Evolutionary conservation across 2,797 vertebrate genomes (phyloP).

Genomic region (Sciaenops ocellatus): DNA sequence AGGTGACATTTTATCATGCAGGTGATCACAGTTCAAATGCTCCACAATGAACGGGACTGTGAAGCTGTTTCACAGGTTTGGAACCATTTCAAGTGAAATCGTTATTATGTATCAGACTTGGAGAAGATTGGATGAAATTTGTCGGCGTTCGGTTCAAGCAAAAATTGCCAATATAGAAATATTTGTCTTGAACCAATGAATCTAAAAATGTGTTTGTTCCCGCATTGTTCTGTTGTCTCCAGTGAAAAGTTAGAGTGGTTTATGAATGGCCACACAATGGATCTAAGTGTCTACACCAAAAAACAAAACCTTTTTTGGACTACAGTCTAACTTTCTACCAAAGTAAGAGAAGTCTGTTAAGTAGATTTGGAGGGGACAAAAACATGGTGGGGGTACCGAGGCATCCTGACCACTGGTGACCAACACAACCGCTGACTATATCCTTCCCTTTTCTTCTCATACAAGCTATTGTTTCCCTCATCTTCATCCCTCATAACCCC

Average conservation of each 20-base stretch:
- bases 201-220: neutral
- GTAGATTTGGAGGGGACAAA: slow-evolving; percentile 33
- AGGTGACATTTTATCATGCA: too few species aligned
- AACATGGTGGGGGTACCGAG: slow-evolving; percentile 39
- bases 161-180: neutral
- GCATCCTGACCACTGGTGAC: slow-evolving; percentile 28
- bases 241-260: neutral
- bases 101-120: neutral
- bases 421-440: slow-evolving; percentile 56
- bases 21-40: too few species aligned
- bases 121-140: neutral
- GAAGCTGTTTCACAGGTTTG: too few species aligned
- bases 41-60: too few species aligned
- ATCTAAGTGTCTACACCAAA: neutral
- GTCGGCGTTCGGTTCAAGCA: neutral
- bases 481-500: slow-evolving; percentile 66
- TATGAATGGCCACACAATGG: neutral
- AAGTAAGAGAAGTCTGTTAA: neutral
- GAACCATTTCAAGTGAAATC: too few species aligned
- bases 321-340: neutral
- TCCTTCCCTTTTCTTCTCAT: slow-evolving; percentile 48
- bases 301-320: neutral
- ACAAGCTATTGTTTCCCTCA: slow-evolving; percentile 68
- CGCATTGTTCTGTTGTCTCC: neutral
- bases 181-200: neutral